Evolutionary conservation across 2,113 vertebrate genomes (phyloP).

Genomic region (Cebus imitator): DNA sequence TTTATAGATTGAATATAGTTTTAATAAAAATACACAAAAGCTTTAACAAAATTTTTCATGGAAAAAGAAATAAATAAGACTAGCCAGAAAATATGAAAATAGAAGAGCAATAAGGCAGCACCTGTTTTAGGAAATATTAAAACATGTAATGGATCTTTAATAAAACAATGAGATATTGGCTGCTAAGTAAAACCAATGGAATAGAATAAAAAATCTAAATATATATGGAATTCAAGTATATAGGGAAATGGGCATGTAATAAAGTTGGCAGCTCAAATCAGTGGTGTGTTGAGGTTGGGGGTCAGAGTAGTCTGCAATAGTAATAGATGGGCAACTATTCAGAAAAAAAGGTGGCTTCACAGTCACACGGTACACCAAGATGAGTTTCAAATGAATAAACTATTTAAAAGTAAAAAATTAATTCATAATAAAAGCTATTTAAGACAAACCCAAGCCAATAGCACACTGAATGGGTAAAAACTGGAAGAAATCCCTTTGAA

Average conservation of each 20-base stretch:
- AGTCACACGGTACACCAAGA: neutral
- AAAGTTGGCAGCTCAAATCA: neutral
- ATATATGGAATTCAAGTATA: neutral
- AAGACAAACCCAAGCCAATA: no score
- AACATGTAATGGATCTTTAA: neutral
- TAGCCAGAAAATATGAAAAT: neutral
- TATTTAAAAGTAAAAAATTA: conserved; percentile 22
- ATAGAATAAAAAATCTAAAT: neutral
- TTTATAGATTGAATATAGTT: neutral
- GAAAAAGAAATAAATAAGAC: neutral
- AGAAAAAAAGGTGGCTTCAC: neutral
- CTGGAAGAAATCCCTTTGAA: no score
- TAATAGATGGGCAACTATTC: neutral
- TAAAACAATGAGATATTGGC: neutral
- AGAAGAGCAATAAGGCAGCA: neutral
- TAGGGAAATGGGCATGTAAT: neutral
- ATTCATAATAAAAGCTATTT: neutral
- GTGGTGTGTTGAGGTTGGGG: neutral
- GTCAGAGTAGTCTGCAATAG: neutral
- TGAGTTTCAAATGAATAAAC: neutral
- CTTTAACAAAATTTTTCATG: neutral
- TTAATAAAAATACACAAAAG: neutral
- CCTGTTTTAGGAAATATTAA: neutral
- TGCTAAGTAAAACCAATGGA: neutral
- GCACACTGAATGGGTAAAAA: no score